Percentiles rank a stretch among this genome's conserved stretches.
These are phyloP conservation scores for Elaphurus davidianus DNA, from an alignment of 2,113 vertebrate species.

Conservation along the genomic window DNA sequence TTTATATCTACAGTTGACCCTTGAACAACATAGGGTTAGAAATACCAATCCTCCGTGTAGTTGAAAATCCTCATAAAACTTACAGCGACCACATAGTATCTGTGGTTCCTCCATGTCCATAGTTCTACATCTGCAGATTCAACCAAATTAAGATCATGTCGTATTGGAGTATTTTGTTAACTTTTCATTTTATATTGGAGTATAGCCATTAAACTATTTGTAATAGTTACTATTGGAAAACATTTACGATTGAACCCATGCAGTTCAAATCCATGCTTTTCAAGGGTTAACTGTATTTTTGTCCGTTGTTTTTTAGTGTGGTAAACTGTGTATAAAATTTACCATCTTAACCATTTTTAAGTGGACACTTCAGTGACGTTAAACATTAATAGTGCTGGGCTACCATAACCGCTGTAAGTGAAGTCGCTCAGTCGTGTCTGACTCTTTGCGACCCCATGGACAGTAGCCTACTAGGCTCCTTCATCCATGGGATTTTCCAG, in stretches of 20 bases:
- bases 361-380: neutral
- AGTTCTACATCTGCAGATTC: neutral
- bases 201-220: neutral
- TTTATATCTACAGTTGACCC: neutral
- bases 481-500: no score
- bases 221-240: neutral
- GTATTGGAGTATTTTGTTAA: neutral
- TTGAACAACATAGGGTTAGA: neutral
- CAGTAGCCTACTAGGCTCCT: no score
- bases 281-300: neutral
- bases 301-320: neutral
- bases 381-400: neutral
- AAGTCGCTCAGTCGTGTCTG: no score
- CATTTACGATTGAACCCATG: neutral
- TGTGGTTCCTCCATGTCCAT: neutral
- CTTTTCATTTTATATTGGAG: neutral
- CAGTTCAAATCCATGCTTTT: neutral
- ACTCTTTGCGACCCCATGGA: no score
- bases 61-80: neutral
- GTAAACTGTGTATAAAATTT: neutral
- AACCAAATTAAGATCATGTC: neutral
- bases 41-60: neutral
- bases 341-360: neutral
- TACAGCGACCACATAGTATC: accelerated
- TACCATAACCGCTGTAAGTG: neutral